A percentile compares a stretch with the other conserved stretches of the same genome.
phyloP scores from a whole-genome alignment of 2,113 vertebrate genomes.

The Tringa solitaria region DNA sequence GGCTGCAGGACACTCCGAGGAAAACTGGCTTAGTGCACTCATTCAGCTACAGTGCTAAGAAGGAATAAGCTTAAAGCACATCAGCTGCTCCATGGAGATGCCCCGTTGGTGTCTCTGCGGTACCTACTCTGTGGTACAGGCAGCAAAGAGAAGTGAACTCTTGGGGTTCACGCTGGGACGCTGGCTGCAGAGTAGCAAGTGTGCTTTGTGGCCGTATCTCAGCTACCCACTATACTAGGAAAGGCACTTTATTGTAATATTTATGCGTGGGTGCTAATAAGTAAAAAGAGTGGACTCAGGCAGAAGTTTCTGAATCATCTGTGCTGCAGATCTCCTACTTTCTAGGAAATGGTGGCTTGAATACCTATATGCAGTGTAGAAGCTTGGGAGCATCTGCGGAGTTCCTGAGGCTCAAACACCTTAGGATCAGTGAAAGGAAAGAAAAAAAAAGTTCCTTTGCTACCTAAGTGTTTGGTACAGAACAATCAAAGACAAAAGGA shows the following conservation, averaged over 20 bases:
- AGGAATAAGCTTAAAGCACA: neutral
- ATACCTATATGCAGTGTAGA: neutral
- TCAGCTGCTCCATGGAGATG: neutral
- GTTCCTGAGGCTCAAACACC: neutral
- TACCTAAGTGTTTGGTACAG: neutral
- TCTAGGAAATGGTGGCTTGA: neutral
- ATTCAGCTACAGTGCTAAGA: neutral
- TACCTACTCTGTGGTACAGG: accelerated
- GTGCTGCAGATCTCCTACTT: neutral
- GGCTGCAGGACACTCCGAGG: neutral
- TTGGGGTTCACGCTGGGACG: neutral
- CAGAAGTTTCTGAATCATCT: neutral
- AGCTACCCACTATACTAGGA: accelerated
- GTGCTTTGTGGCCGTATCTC: neutral
- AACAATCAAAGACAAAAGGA: neutral
- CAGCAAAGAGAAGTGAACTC: neutral
- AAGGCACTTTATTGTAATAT: neutral
- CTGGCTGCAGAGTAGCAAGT: neutral
- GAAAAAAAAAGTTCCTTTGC: neutral
- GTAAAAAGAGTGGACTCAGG: neutral
- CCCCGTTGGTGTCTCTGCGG: neutral
- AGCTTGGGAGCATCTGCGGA: neutral
- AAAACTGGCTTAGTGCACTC: neutral
- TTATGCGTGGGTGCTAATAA: accelerated
- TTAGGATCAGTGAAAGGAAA: neutral